Evolutionary conservation across 2,888 invertebrate species (phyloP).

Genomic region (Oscheius sp.): DNA sequence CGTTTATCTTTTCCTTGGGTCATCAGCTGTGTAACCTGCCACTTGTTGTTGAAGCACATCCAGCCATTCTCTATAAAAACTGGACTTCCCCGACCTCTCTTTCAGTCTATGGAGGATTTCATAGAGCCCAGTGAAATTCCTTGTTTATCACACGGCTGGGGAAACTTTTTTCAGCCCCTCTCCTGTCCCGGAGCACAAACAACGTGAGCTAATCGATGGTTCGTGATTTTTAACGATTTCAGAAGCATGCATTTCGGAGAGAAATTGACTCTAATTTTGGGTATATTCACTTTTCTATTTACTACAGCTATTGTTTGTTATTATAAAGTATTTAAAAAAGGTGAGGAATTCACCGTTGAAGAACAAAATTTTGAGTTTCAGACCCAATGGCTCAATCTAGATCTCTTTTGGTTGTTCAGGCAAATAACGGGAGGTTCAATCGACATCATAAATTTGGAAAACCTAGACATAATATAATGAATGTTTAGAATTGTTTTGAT

Average conservation of each 20-base stretch:
- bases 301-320: conserved; percentile 10
- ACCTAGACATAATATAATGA: too few relatives aligned
- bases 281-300: conserved; percentile 11
- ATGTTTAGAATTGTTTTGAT: too few relatives aligned
- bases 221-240: neutral
- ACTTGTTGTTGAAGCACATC: too few relatives aligned
- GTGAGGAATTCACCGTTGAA: neutral
- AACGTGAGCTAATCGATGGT: neutral
- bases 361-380: neutral
- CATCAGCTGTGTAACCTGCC: too few relatives aligned
- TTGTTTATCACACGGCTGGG: too few relatives aligned
- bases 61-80: too few relatives aligned
- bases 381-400: conserved; percentile 22
- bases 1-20: too few relatives aligned
- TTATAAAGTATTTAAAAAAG: conserved; percentile 24
- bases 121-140: too few relatives aligned
- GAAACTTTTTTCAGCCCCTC: too few relatives aligned
- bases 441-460: neutral
- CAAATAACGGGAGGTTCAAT: conserved; percentile 16
- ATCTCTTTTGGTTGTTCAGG: conserved; percentile 19
- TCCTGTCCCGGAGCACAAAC: neutral
- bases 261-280: conserved; percentile 11
- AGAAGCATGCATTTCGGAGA: conserved; percentile 21
- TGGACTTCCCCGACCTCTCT: too few relatives aligned
- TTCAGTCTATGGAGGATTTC: too few relatives aligned